Conservation (phyloP, 2,888 invertebrate genomes). For the Timema podura region DNA sequence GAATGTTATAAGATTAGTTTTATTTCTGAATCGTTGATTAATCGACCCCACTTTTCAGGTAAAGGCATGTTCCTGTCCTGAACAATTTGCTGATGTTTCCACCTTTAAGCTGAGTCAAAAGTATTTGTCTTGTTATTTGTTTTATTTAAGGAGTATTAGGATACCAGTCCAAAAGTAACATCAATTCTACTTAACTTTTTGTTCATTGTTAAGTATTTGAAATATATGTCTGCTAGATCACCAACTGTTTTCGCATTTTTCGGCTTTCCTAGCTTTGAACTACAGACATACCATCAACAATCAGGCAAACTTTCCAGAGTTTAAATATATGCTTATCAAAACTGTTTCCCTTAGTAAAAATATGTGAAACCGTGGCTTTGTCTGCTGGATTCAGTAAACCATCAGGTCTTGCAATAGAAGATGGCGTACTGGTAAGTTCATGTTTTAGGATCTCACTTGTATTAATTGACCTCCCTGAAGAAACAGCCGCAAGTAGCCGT, state of each 20-base stretch:
- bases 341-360: background rate
- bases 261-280: background rate
- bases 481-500: background rate
- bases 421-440: background rate
- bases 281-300: background rate
- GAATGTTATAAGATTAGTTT: slow-evolving; percentile 1
- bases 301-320: background rate
- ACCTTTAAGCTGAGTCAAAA: background rate
- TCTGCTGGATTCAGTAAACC: background rate
- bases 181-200: background rate
- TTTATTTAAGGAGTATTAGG: background rate
- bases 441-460: slow-evolving; percentile 6
- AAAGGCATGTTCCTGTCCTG: background rate
- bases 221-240: slow-evolving; percentile 1
- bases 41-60: background rate
- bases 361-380: background rate
- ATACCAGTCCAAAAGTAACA: slow-evolving; percentile 9
- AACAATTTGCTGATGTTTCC: background rate
- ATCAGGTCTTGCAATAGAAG: background rate
- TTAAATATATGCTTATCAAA: background rate
- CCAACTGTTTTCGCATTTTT: background rate
- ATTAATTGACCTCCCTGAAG: slow-evolving; percentile 1
- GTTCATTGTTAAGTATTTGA: slow-evolving; percentile 9
- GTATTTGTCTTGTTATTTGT: background rate
- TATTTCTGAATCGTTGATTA: background rate